Evolutionary conservation across 2,888 invertebrate species (phyloP).

Genomic region (Coremacera marginata): DNA sequence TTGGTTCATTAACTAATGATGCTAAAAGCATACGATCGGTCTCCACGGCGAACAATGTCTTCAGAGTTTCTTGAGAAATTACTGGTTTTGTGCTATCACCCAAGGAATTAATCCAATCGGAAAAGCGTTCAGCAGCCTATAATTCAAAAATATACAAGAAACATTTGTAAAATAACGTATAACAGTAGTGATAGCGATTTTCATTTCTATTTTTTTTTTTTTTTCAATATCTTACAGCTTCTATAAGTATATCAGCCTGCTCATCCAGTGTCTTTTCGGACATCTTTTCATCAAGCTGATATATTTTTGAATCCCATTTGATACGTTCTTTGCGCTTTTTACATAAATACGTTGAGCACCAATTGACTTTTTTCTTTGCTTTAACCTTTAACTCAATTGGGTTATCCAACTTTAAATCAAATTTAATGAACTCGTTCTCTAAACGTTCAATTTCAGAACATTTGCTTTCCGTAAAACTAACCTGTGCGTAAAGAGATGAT

Average conservation of each 20-base stretch:
- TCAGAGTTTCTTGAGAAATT: conserved; percentile 63
- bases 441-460: conserved; percentile 61
- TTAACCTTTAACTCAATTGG: conserved; percentile 53
- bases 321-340: conserved; percentile 61
- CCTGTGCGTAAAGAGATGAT: conserved; percentile 6
- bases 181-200: too few species aligned
- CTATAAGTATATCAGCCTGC: conserved; percentile 67
- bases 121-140: conserved; percentile 65
- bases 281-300: conserved; percentile 55
- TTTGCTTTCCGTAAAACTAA: conserved; percentile 60
- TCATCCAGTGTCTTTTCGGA: conserved; percentile 63
- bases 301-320: conserved; percentile 66
- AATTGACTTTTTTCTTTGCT: conserved; percentile 55
- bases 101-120: conserved; percentile 64
- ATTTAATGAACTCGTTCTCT: conserved; percentile 59
- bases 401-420: conserved; percentile 57
- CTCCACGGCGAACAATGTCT: conserved; percentile 66
- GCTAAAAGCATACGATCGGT: conserved; percentile 61
- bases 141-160: too few species aligned
- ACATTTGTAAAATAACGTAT: too few species aligned
- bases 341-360: conserved; percentile 61
- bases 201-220: too few species aligned
- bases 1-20: conserved; percentile 64
- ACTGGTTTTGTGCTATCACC: conserved; percentile 59
- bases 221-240: conserved; percentile 56